Evolutionary conservation across 2,888 invertebrate genomes (phyloP), one percentile per base, ranked within the genome.

Genomic region (Notodonta dromedarius): DNA sequence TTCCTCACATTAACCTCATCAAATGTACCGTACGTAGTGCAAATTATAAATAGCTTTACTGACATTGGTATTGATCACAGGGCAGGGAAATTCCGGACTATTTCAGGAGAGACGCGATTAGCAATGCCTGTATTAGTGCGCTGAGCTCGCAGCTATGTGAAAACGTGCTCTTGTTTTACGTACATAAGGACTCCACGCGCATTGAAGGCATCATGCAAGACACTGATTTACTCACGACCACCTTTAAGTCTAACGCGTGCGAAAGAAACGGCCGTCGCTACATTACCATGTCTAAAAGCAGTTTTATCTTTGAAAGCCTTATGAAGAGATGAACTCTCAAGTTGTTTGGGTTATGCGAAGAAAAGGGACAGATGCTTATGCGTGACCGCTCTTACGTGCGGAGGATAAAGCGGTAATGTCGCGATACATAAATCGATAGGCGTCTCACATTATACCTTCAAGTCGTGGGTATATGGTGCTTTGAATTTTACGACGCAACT

Each of bases 21-120:
- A 24, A 51, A 51, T 24, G 7, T 35, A 12, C 5, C 35, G 12
- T 50, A 50, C 50, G 5, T 16, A 7, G n/a, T 50, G 50, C 14
- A 16, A 54, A 14, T 54, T 39, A 54, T 54, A 54, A 54, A 54
- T 66, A 74, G 73, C 65, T 67, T 74, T 58, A 73, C 76, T 82
- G 84, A 80, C 78, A 79, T 74, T 75, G 74, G 79, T 81, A 81
- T 82, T 78, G 82, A 82, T 79, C 73, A 77, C 65, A 52, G 64
- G 72, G 71, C 71, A 69, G 70, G 81, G 83, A 86, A 85, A 90
- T 90, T 85, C 87, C 86, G 78, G 73, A 78, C 85, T 89, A 91
- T 90, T 90, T 90, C 79, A 79, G 86, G 80, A 70, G 77, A 83
- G 80, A 82, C 84, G 69, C 77, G 73, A 87, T 89, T 87, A 90